These are phyloP conservation scores for Lepus americanus DNA, from an alignment of 2,113 vertebrate species.

Conservation along the genomic window DNA sequence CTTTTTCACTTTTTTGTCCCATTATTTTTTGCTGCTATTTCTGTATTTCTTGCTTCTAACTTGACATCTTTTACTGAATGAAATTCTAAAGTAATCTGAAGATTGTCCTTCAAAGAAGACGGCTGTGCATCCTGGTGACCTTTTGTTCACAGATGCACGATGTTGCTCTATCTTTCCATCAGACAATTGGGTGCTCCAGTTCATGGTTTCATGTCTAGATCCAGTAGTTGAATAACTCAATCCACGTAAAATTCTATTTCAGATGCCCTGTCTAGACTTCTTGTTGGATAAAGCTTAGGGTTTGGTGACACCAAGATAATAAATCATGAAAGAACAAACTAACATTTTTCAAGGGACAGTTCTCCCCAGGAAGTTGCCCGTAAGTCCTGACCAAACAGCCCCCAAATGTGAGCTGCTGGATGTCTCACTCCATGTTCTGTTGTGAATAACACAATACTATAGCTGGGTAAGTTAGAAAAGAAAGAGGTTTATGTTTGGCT, in stretches of 20 bases:
- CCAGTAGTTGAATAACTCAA: constrained; percentile 7
- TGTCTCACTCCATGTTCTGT: background rate
- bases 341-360: constrained; percentile 34
- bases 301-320: constrained; percentile 19
- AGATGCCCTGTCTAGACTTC: background rate
- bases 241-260: background rate
- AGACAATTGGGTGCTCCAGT: background rate
- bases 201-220: background rate
- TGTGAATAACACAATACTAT: background rate
- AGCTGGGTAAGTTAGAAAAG: background rate
- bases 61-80: background rate
- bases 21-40: background rate
- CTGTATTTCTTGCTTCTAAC: constrained; percentile 12
- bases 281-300: background rate
- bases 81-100: constrained; percentile 9
- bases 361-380: background rate
- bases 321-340: constrained; percentile 19
- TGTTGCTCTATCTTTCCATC: background rate
- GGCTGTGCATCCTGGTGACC: background rate
- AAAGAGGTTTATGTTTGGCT: background rate
- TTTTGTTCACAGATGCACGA: background rate
- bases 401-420: background rate
- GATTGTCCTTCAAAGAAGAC: background rate
- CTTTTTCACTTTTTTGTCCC: background rate
- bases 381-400: background rate